Percentiles rank a stretch among this genome's conserved stretches.
Evolutionary conservation across 2,888 invertebrate genomes (phyloP).

Genomic region (Cephus rjabovi): DNA sequence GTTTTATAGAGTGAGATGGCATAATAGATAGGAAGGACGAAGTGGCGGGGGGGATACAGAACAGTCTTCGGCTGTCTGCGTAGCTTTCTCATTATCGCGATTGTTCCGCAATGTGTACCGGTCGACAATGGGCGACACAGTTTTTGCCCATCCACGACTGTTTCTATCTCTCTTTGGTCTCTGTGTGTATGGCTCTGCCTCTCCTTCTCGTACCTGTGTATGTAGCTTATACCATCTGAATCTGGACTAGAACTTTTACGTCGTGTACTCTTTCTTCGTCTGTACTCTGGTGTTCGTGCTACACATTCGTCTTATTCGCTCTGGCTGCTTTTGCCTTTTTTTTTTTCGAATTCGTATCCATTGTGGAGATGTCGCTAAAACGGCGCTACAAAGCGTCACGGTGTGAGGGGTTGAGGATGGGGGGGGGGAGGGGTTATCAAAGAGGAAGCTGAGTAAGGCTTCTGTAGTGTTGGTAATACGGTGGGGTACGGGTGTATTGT

Average conservation of each 20-base stretch:
- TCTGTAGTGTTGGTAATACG: background rate
- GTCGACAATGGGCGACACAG: constrained; percentile 57
- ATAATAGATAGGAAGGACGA: constrained; percentile 5
- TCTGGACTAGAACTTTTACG: background rate
- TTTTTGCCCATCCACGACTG: constrained; percentile 27
- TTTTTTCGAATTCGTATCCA: background rate
- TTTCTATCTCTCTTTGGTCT: background rate
- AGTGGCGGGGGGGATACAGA: constrained; percentile 9
- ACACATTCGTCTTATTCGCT: background rate
- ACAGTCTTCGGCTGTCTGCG: constrained; percentile 53
- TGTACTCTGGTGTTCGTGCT: background rate
- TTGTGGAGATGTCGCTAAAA: constrained; percentile 3
- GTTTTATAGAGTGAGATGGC: background rate
- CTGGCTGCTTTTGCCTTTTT: background rate
- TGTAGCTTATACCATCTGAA: background rate
- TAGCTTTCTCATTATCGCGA: constrained; percentile 63
- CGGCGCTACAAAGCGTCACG: background rate
- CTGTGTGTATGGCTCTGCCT: constrained; percentile 8
- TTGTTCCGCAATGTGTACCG: constrained; percentile 55
- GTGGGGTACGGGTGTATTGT: background rate
- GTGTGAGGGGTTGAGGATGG: background rate
- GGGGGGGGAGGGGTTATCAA: background rate
- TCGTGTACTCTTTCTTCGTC: background rate
- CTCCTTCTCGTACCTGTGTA: background rate
- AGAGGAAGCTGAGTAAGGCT: background rate